Base-by-base conservation (phyloP, 1,140 invertebrate genomes). In the Bombus cullumanus region DNA sequence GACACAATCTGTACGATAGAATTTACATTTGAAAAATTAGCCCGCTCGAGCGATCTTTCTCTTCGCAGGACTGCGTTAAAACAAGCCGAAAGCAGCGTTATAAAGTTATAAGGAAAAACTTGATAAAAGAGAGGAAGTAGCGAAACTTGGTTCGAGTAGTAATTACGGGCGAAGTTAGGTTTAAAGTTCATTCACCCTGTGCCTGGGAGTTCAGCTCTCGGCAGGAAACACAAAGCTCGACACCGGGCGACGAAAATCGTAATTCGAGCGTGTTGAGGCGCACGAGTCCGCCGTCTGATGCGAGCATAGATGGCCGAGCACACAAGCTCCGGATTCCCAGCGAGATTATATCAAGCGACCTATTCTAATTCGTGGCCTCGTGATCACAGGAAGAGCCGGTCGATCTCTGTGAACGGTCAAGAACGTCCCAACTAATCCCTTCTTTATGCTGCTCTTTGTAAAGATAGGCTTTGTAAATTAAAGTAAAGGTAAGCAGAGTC, bases 231-330 rank as follows among this genome's bases (percentile, higher is more conserved):
- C 41, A 47, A 34, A 74, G 43, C 22, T 37, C 25, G 25, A 34
- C 43, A 31, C 22, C 31, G 43, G 47, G 8, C 41, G 31, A 25
- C 22, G 39, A 47, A 64, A 69, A 69, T 80, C 64, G 78, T 80
- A 69, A 80, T 80, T 69, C 78, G 43, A 80, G 66, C 78, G 64
- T 59, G 37, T 68, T 37, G 18, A 79, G 64, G 39, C 18, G 47
- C n/a, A 31, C 59, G 39, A 6, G 66, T 34, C 41, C 22, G 43
- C 34, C 28, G 34, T 25, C 25, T 18, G 22, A 53, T 31, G n/a
- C n/a, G 37, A 13, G 28, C 53, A 31, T 77, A 77, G 75, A 34
- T 77, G 75, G 37, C 37, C 31, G 47, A 39, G 64, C 62, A 43
- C 62, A 34, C 25, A 34, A 80, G 28, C 57, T 25, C 81, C n/a